Conservation (phyloP, 2,797 vertebrate species). For the Dendrocincla tyrannina region DNA sequence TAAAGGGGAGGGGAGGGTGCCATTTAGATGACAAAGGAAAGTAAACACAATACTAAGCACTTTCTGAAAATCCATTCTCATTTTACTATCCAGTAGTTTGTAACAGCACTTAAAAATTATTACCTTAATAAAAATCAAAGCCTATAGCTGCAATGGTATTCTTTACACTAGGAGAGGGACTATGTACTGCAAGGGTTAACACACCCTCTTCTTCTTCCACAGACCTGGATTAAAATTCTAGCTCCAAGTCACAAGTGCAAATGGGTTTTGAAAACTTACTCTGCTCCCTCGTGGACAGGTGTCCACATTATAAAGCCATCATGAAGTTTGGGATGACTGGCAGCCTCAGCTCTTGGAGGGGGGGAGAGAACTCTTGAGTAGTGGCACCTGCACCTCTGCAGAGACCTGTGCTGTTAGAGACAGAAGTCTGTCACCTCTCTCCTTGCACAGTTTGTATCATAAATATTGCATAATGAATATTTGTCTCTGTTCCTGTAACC, state of each 20-base stretch:
- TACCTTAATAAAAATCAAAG: not conserved
- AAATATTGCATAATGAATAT: not conserved
- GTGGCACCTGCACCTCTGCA: not conserved
- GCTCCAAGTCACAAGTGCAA: not conserved
- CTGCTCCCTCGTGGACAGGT: not conserved
- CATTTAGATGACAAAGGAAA: not conserved
- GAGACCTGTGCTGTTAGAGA: not conserved
- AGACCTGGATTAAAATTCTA: not conserved
- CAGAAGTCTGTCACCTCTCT: not conserved
- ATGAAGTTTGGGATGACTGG: not conserved
- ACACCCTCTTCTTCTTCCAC: not conserved
- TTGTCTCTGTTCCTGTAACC: not conserved
- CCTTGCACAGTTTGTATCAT: not conserved
- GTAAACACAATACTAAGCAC: not conserved
- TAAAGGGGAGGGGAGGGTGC: not conserved
- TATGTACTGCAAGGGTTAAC: not conserved
- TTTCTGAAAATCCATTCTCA: conserved; percentile 3
- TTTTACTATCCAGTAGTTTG: not conserved
- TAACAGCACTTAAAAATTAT: not conserved
- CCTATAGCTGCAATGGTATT: not conserved
- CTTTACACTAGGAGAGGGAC: not conserved
- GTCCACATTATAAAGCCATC: not conserved
- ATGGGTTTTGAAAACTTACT: not conserved
- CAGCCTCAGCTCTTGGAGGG: not conserved
- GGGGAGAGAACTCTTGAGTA: not conserved